Conservation (phyloP, 2,797 vertebrate genomes). For the Melanotaenia maccullochi region DNA sequence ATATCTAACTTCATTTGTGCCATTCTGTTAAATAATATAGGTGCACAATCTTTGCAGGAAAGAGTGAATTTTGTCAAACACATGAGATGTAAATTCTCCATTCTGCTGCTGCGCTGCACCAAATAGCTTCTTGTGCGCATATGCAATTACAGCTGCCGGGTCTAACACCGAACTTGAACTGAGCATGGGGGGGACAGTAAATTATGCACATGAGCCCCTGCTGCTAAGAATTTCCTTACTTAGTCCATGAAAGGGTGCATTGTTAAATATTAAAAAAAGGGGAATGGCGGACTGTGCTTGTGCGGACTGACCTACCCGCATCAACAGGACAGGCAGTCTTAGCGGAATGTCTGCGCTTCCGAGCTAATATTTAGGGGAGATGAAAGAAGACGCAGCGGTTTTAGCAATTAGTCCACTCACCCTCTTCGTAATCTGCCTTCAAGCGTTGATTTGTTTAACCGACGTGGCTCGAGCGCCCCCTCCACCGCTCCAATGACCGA, state of each 20-base stretch:
- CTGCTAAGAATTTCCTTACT: conserved; percentile 24
- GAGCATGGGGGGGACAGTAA: conserved; percentile 32
- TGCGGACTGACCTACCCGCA: conserved; percentile 79
- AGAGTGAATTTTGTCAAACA: conserved; percentile 34
- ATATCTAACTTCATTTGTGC: conserved; percentile 2
- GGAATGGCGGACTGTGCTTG: conserved; percentile 81
- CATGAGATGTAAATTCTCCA: conserved; percentile 36
- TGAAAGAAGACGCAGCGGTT: conserved; percentile 47
- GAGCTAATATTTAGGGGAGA: conserved; percentile 34
- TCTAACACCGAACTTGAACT: conserved; percentile 38
- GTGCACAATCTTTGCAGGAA: conserved; percentile 38
- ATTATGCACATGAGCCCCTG: conserved; percentile 48
- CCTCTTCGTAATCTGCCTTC: conserved; percentile 71
- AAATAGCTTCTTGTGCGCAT: conserved; percentile 51
- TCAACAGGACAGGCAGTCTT: conserved; percentile 58
- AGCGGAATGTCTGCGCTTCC: conserved; percentile 47
- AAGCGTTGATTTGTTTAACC: conserved; percentile 74
- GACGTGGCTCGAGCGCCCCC: conserved; percentile 80
- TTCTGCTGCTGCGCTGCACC: conserved; percentile 67
- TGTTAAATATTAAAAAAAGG: conserved; percentile 58
- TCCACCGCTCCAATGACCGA: conserved; percentile 76
- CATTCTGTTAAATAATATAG: conserved; percentile 10
- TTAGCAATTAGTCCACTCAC: conserved; percentile 74
- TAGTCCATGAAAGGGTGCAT: conserved; percentile 46
- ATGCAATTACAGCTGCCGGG: conserved; percentile 49